Conservation (phyloP, 2,797 vertebrate species). For the Borostomias antarcticus region DNA sequence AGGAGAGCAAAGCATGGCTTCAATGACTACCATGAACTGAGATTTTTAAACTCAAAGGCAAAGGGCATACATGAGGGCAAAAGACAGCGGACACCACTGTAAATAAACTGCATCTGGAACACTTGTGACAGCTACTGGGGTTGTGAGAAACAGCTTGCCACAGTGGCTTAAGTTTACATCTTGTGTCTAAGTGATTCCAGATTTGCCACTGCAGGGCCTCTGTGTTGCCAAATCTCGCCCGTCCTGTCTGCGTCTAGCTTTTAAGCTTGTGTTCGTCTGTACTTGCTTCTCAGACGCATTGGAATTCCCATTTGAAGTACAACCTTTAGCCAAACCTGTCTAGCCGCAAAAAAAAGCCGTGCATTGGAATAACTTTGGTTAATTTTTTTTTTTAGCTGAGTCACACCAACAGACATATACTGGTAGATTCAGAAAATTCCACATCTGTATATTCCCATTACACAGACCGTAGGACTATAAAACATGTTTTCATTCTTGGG, state of each 20-base stretch:
- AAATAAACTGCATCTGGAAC: conserved; percentile 7
- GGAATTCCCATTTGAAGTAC: background rate
- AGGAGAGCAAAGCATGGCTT: too few relatives aligned
- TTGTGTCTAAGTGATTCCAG: conserved; percentile 27
- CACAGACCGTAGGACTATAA: too few relatives aligned
- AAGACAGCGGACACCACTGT: background rate
- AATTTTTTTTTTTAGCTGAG: too few relatives aligned
- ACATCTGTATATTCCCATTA: background rate
- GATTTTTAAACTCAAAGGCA: background rate
- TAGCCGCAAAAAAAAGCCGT: background rate
- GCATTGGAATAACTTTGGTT: background rate
- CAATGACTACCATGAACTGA: too few relatives aligned
- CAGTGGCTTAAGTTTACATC: background rate
- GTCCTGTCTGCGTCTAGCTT: conserved; percentile 1
- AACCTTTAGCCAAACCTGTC: background rate
- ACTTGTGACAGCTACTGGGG: conserved; percentile 5
- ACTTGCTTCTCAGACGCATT: conserved; percentile 10
- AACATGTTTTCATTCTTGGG: background rate
- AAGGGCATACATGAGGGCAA: background rate
- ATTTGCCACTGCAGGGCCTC: conserved; percentile 24
- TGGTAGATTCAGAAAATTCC: background rate
- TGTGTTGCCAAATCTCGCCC: conserved; percentile 19
- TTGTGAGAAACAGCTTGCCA: conserved; percentile 22
- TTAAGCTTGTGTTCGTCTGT: background rate
- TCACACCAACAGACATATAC: background rate